These are phyloP conservation scores for Adela reaumurella DNA, from an alignment of 2,888 invertebrate species.

Conservation along the genomic window DNA sequence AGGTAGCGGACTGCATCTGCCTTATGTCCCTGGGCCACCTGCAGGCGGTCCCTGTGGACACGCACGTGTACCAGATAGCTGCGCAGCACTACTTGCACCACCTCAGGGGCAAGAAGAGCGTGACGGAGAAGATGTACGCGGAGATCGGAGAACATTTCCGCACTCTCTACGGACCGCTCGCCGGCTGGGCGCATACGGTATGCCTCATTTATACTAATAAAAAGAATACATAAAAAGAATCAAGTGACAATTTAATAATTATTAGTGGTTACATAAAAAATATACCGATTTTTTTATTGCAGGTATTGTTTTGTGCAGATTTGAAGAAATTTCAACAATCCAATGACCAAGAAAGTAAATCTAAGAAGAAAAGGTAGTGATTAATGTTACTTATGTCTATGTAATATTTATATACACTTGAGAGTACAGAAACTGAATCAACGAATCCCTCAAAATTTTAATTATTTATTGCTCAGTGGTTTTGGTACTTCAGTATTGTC, in stretches of 20 bases:
- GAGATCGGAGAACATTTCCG: conserved; percentile 83
- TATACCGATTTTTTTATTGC: conserved; percentile 23
- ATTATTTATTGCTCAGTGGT: no score
- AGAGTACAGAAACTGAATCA: no score
- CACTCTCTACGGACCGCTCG: conserved; percentile 75
- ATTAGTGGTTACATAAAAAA: no score
- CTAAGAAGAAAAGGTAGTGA: conserved; percentile 22
- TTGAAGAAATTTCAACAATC: conserved; percentile 64
- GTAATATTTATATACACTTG: no score
- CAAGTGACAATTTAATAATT: no score
- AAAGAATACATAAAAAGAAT: neutral
- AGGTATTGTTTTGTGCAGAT: conserved; percentile 81
- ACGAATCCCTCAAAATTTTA: no score
- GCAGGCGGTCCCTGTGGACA: conserved; percentile 90
- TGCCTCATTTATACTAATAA: conserved; percentile 22
- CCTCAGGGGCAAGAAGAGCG: conserved; percentile 66
- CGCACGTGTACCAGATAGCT: conserved; percentile 93
- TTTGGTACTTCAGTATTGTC: no score
- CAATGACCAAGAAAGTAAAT: conserved; percentile 37
- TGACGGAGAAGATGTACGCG: conserved; percentile 79
- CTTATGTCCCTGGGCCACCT: conserved; percentile 92
- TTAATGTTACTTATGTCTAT: no score
- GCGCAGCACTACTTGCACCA: conserved; percentile 75
- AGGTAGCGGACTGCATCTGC: conserved; percentile 97
- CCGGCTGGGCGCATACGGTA: conserved; percentile 96